Evolutionary conservation across 2,113 vertebrate species (phyloP).

Genomic region (Chloropsis cyanopogon): DNA sequence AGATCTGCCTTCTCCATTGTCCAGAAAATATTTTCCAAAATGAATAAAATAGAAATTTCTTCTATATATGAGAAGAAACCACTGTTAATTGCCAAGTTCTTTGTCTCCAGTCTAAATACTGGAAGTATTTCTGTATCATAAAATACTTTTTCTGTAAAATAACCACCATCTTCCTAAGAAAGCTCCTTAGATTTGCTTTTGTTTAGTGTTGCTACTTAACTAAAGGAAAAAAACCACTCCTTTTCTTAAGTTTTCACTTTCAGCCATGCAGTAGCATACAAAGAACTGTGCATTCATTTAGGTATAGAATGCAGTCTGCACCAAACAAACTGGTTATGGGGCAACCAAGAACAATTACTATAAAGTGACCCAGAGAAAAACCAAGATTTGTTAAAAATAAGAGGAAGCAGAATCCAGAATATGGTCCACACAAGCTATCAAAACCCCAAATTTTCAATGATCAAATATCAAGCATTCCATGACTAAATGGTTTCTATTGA

Average conservation of each 20-base stretch:
- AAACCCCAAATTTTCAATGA: fast-evolving
- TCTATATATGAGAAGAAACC: not conserved
- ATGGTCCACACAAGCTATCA: not conserved
- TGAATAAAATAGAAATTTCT: not conserved
- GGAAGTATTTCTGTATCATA: not conserved
- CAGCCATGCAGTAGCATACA: not conserved
- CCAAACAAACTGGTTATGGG: not conserved
- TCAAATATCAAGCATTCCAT: not conserved
- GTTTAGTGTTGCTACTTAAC: not conserved
- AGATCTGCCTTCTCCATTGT: not conserved
- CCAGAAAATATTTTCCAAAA: not conserved
- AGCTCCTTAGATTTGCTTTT: not conserved
- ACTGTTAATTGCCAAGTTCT: not conserved
- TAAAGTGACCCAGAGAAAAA: not conserved
- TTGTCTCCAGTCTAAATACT: not conserved
- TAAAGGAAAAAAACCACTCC: not conserved
- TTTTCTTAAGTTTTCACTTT: not conserved
- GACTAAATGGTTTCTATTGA: not conserved
- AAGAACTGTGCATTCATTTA: not conserved
- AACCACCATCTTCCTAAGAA: not conserved
- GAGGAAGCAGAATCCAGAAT: not conserved
- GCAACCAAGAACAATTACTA: not conserved
- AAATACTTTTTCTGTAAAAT: not conserved
- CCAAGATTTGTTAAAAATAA: not conserved
- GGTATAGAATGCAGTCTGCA: not conserved